These are phyloP conservation scores for chimpanzee (Pan troglodytes) DNA, from an alignment of 2,113 vertebrate species.

Conservation along the genomic window NHGRI_mPanTro3-v2.1_pri NC_072411.2:107254501-107255000, in stretches of 20 bases:
- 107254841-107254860: not conserved
- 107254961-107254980: not conserved
- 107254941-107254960: not conserved
- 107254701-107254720: not conserved
- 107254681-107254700: not conserved
- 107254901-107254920: not conserved
- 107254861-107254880: not conserved
- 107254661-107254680: not conserved
- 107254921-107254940: not conserved
- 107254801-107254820: not conserved
- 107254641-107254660: not conserved
- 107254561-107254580: not conserved
- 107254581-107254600: not conserved
- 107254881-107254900: not conserved
- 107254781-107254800: not conserved
- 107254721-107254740: not conserved
- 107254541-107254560: not conserved
- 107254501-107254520: not conserved
- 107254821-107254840: not conserved
- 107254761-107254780: not conserved
- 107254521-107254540: not conserved
- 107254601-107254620: not conserved
- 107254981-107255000: not conserved
- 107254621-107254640: not conserved
- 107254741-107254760: constrained; percentile 14